Base-by-base conservation (phyloP, 2,888 invertebrate genomes). In the Rhingia rostrata region DNA sequence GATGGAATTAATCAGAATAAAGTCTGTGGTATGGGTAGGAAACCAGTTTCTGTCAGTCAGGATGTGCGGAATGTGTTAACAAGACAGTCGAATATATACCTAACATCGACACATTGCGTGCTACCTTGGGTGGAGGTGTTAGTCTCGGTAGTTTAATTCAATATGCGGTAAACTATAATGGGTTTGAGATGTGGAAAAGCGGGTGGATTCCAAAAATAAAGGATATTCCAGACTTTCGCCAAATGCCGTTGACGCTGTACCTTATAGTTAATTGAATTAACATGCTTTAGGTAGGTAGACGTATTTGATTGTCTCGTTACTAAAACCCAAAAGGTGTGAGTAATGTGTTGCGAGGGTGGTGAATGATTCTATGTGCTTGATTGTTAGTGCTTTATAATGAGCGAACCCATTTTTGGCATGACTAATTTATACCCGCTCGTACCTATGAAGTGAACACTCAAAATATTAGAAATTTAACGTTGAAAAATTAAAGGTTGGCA, bases 1-100 rank as follows among this genome's bases (percentile, higher is more conserved):
- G 47, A 78, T 61, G 54, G 77, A 82, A 82, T 82, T 72, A 78
- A 82, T 53, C 72, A 61, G 53, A 60, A 61, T 82, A 51, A 78
- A 41, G 39, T 58, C 4, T 6, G 32, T 30, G 9, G 43, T n/a
- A 22, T 51, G 41, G 32, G 51, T 0, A n/a, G n/a, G 5, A 6
- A 10, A 9, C 61, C 61, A 33, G 54, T 43, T 54, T 4, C 37
- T 69, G 70, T 70, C 60, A 70, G 51, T 70, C 60, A 60, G n/a
- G 73, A 54, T 63, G 66, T 74, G 74, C 41, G 74, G 74, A 49
- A 56, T 64, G 41, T 56, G 56, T 39, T 49, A 49, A 66, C 74
- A 74, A 35, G 56, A 7, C n/a, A 33, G 22, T 22, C 12, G n/a
- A 9, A 14, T 32, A 35, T 12, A 14, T 3, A 12, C 53, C 12